These are phyloP conservation scores for Ceyx margarethae DNA, from an alignment of 2,113 vertebrate genomes.

Conservation along the genomic window DNA sequence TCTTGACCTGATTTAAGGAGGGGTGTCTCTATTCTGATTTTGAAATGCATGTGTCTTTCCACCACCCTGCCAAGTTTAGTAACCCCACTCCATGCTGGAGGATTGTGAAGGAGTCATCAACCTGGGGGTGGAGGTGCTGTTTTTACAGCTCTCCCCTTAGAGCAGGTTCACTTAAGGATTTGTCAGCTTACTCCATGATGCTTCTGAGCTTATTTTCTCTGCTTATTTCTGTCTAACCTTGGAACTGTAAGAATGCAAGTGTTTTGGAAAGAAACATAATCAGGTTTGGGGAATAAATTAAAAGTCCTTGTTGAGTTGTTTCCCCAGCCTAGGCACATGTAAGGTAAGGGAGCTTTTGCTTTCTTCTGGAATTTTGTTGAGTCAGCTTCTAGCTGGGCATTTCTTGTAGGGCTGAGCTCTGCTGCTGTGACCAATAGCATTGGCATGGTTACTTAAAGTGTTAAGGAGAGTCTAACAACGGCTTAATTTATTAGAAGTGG, in stretches of 20 bases:
- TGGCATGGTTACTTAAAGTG: fast-evolving
- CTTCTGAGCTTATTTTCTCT: not conserved
- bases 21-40: fast-evolving
- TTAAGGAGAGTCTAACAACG: not conserved
- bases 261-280: not conserved
- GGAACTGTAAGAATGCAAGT: not conserved
- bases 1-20: not conserved
- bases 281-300: not conserved
- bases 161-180: not conserved
- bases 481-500: not conserved
- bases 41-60: not conserved
- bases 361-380: not conserved
- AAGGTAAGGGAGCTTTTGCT: not conserved
- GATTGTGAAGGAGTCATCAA: fast-evolving
- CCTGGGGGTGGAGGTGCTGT: not conserved
- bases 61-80: not conserved
- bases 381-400: not conserved
- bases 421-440: not conserved
- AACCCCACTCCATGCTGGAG: not conserved
- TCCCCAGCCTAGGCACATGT: not conserved
- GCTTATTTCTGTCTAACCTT: not conserved
- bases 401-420: not conserved
- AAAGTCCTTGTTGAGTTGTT: not conserved
- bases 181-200: not conserved
- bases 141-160: not conserved